phyloP scores from a whole-genome alignment of 53 echinoderm and acorn worm species.

The Antedon mediterranea region DNA sequence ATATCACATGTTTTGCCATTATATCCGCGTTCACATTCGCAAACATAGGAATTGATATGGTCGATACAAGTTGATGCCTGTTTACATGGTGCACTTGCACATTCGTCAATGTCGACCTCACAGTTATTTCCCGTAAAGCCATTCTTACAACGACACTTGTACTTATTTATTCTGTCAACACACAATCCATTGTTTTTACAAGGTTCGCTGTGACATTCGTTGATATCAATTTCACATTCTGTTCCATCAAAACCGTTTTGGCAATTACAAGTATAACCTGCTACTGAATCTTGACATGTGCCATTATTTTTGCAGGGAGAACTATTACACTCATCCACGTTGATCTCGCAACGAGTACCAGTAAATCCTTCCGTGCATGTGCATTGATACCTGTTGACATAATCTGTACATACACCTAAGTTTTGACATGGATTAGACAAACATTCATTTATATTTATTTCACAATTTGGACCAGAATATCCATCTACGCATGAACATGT shows the following conservation, averaged over 20 bases:
- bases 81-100: not conserved
- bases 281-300: not conserved
- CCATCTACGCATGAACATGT: not conserved
- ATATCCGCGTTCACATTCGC: not conserved
- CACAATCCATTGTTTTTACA: not conserved
- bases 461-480: not conserved
- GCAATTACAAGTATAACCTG: not conserved
- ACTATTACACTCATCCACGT: not conserved
- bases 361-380: not conserved
- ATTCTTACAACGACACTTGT: not conserved
- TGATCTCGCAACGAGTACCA: not conserved
- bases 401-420: not conserved
- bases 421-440: not conserved
- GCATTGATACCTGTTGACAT: not conserved
- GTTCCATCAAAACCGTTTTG: not conserved
- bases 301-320: not conserved
- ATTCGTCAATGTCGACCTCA: not conserved
- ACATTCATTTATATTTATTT: not conserved
- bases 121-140: not conserved
- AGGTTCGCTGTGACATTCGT: not conserved
- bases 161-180: not conserved
- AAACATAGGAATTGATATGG: not conserved
- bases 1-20: not conserved
- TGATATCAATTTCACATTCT: not conserved
- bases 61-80: not conserved